Conservation (phyloP, 2,113 vertebrate genomes). For the Rhabdomys dilectus region DNA sequence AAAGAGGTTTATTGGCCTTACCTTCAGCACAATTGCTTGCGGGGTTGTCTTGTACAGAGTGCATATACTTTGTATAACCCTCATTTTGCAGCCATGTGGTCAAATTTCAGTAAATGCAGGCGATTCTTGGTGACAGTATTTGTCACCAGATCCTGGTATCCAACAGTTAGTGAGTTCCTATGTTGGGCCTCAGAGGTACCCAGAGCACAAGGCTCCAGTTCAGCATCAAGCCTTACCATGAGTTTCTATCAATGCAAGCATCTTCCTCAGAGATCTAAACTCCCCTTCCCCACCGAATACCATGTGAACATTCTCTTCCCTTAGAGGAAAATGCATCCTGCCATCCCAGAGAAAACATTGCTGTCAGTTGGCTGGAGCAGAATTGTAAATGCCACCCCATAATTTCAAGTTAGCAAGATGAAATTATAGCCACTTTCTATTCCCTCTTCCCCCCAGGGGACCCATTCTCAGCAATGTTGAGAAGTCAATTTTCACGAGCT, state of each 20-base stretch:
- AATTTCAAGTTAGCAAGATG: conserved; percentile 65
- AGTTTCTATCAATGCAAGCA: background rate
- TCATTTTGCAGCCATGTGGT: conserved; percentile 60
- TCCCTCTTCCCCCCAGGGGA: background rate
- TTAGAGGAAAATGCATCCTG: conserved; percentile 15
- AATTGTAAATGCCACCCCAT: conserved; percentile 48
- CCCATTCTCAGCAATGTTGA: conserved; percentile 36
- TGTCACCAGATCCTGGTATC: conserved; percentile 75
- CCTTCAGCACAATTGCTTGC: background rate
- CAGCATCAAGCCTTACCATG: conserved; percentile 61
- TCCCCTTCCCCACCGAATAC: background rate
- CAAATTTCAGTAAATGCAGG: conserved; percentile 75
- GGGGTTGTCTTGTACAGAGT: conserved; percentile 7
- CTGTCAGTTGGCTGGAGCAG: conserved; percentile 35
- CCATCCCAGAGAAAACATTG: background rate
- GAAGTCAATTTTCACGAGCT: conserved; percentile 56
- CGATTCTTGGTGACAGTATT: conserved; percentile 85
- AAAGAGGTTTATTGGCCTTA: background rate
- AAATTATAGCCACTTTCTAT: conserved; percentile 60
- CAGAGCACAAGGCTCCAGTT: conserved; percentile 57
- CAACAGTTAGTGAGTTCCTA: conserved; percentile 76
- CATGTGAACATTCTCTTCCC: background rate
- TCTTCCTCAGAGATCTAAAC: background rate
- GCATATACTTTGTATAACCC: background rate
- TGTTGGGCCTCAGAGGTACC: conserved; percentile 69